Evolutionary conservation across 2,113 vertebrate species (phyloP), one percentile per base, ranked within the genome.

Genomic region (Heloderma charlesbogerti): DNA sequence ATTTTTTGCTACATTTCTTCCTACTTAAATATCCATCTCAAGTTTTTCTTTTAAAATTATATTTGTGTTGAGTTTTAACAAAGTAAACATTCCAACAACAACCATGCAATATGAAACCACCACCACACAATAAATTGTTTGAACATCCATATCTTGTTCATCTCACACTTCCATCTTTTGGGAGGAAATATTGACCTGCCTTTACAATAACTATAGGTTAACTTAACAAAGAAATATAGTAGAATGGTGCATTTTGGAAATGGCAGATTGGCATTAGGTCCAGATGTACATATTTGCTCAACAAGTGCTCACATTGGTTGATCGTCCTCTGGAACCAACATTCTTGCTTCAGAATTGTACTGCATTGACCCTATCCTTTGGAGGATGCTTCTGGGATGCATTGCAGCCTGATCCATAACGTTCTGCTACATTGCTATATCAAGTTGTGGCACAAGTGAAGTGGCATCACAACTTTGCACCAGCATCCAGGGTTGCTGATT

Each of bases 201-300:
- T 54, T 86, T 86, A 74, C 9, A 60, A 34, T 0, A 79, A 27
- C 37, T 1, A 0, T 0, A 4, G 0, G 3, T 54, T 69, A 22
- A 3, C 45, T 72, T 66, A 0, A 54, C 2, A 27, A 3, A 72
- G 67, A 22, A 71, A 1, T 0, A 0, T 15, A 48, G 69, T 71
- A 27, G 67, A 1, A 12, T 16, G 1, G 31, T 4, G 0, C 0
- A 88, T 84, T 57, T 25, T 34, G 0, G 90, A 87, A 90, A 4
- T 34, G 5, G 0, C 29, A 0, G 63, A 16, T 3, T 20, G 71
- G 54, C 74, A 66, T 13, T 51, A 20, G 3, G 34, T 93, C 66
- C 51, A 83, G 1, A 0, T 12, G 84, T 0, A 74, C 63, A 34
- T 89, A 37, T 87, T 81, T 34, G 34, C 45, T 0, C 2, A 16